phyloP scores from a whole-genome alignment of 1,140 invertebrate species.

The Notospermus geniculatus region DNA sequence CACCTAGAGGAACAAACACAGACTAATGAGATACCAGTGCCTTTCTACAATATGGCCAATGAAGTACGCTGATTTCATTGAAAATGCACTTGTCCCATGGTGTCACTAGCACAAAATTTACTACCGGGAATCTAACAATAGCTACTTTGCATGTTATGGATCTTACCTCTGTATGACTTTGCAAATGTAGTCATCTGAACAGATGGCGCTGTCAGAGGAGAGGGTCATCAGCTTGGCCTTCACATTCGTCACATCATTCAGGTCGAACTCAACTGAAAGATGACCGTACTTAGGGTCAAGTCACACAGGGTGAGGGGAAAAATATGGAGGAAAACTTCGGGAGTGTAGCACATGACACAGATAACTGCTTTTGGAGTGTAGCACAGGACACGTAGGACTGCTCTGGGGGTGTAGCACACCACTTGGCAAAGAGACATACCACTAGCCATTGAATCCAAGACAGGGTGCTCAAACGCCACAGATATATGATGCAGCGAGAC shows the following conservation, averaged over 20 bases:
- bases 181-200: slow-evolving; percentile 71
- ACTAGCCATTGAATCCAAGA: slow-evolving; percentile 87
- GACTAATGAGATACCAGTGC: no score
- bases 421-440: no score
- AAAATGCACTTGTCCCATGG: no score
- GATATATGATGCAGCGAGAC: slow-evolving; percentile 82
- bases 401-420: no score
- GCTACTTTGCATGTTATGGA: no score
- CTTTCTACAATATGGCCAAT: no score
- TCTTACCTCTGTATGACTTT: slow-evolving; percentile 78
- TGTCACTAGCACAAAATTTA: no score
- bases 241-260: slow-evolving; percentile 74
- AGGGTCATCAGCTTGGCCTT: slow-evolving; percentile 67
- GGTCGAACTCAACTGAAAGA: slow-evolving; percentile 75
- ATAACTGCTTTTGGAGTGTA: no score
- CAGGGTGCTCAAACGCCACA: slow-evolving; percentile 87
- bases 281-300: no score
- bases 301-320: not conserved
- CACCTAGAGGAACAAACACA: slow-evolving; percentile 60
- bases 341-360: not conserved
- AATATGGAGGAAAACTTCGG: slow-evolving; percentile 4
- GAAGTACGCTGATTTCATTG: no score
- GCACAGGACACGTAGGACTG: no score
- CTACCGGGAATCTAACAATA: no score
- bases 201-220: slow-evolving; percentile 57